These are phyloP conservation scores for Chlorodrepanis virens DNA, from an alignment of 2,113 vertebrate species.

Conservation along the genomic window DNA sequence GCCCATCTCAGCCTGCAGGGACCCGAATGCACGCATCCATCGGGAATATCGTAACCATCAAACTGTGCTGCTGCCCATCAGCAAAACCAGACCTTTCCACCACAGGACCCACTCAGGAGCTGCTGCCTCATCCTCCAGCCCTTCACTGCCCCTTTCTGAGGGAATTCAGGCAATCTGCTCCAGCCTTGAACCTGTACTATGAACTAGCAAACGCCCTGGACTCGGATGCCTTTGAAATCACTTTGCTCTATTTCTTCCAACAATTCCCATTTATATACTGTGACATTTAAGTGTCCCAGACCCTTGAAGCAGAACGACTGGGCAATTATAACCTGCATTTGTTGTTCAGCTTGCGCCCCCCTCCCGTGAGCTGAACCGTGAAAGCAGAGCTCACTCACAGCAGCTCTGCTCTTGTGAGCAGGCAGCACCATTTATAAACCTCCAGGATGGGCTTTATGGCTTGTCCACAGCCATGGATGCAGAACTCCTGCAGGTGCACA, in stretches of 20 bases:
- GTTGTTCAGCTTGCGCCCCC: not conserved
- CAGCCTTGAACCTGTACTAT: not conserved
- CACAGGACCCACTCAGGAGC: not conserved
- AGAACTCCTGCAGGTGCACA: not conserved
- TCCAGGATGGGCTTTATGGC: not conserved
- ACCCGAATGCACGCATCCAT: not conserved
- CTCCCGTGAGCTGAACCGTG: not conserved
- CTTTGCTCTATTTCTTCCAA: constrained; percentile 35
- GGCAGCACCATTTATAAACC: not conserved
- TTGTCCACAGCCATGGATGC: not conserved
- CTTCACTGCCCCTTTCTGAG: not conserved
- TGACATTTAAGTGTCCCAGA: constrained; percentile 50
- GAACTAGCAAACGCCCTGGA: not conserved
- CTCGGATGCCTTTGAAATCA: not conserved
- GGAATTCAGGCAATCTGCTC: not conserved
- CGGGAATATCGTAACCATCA: rapidly evolving
- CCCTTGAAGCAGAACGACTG: constrained; percentile 9
- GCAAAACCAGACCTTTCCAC: not conserved
- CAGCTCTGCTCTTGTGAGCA: not conserved
- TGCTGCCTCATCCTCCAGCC: not conserved
- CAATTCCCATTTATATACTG: constrained; percentile 12
- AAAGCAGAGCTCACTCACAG: not conserved
- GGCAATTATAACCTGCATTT: constrained; percentile 34
- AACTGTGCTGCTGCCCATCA: rapidly evolving
- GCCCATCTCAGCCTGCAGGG: not conserved